Evolutionary conservation across 2,113 vertebrate genomes (phyloP), one percentile per base, ranked within the genome.

Genomic region (Quiscalus mexicanus): DNA sequence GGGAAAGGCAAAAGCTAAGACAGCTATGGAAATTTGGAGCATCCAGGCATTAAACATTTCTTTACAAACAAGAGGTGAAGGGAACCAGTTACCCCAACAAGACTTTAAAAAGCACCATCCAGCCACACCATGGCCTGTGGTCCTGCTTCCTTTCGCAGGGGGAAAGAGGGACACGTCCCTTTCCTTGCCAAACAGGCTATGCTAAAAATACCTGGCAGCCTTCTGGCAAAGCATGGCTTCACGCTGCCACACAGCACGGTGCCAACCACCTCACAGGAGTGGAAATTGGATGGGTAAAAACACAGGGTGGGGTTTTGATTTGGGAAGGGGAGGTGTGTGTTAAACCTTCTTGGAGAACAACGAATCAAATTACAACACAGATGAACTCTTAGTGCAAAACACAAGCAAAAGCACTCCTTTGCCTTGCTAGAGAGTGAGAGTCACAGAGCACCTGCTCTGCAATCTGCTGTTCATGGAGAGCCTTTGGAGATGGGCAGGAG

Each of bases 131-230:
- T 3, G 68, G 49, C 73, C 85, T 63, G 50, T 8, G 25, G 83
- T 50, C 47, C 87, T 39, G 23, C 42, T 28, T 93, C 64, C 73
- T 96, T 58, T 35, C 1, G 0, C 64, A 45, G 15, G 58, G 71
- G 71, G 35, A 83, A 93, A 84, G 87, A 71, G 52, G 83, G 86
- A 92, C 76, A 78, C 7, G 30, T 49, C 47, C 79, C 37, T 68
- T 69, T 83, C 83, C 77, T 71, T 87, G 95, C 86, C 92, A 84
- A 88, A 92, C 79, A 74, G 76, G 93, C 91, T 70, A 20, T 2
- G 19, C 87, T 94, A 96, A 96, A 95, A 96, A 96, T 96, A 94
- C 91, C 91, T 95, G 89, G 45, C 87, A 94, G 74, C 87, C 87
- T 93, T 84, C 95, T 96, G 96, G 84, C 86, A 94, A 64, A 0